Percentiles rank a stretch among this genome's conserved stretches.
phyloP scores from a whole-genome alignment of 2,113 vertebrate species.

The Chaenogobius annularis region DNA sequence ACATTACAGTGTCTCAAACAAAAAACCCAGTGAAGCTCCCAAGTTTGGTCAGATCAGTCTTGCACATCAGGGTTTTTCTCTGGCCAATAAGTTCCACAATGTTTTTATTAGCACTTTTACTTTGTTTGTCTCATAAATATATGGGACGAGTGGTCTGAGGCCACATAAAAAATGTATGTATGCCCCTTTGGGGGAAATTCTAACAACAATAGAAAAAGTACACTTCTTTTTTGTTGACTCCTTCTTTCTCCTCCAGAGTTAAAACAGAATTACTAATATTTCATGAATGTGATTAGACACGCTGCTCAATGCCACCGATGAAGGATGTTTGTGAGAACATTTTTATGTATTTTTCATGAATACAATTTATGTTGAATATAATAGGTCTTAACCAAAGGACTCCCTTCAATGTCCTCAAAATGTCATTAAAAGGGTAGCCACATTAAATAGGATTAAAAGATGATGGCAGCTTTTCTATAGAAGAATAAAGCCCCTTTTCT shows the following conservation, averaged over 20 bases:
- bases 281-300: slow-evolving; percentile 3
- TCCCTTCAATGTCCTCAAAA: slow-evolving; percentile 41
- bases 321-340: slow-evolving; percentile 5
- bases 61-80: slow-evolving; percentile 20
- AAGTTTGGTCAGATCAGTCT: neutral
- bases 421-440: slow-evolving; percentile 29
- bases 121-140: slow-evolving; percentile 41
- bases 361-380: neutral
- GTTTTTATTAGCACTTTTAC: slow-evolving; percentile 25
- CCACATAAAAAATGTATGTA: slow-evolving; percentile 57
- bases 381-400: slow-evolving; percentile 11
- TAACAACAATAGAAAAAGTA: slow-evolving; percentile 5
- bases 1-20: slow-evolving; percentile 1
- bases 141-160: slow-evolving; percentile 21
- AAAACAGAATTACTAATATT: neutral
- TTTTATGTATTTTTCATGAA: slow-evolving; percentile 1
- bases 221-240: neutral
- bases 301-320: neutral
- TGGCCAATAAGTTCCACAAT: slow-evolving; percentile 15
- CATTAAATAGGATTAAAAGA: slow-evolving; percentile 50
- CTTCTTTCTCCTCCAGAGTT: neutral
- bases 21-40: neutral
- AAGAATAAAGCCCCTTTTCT: slow-evolving; percentile 12
- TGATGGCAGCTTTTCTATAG: slow-evolving; percentile 35
- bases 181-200: slow-evolving; percentile 19